Evolutionary conservation across 2,113 vertebrate species (phyloP).

Genomic region (Sitta europaea): DNA sequence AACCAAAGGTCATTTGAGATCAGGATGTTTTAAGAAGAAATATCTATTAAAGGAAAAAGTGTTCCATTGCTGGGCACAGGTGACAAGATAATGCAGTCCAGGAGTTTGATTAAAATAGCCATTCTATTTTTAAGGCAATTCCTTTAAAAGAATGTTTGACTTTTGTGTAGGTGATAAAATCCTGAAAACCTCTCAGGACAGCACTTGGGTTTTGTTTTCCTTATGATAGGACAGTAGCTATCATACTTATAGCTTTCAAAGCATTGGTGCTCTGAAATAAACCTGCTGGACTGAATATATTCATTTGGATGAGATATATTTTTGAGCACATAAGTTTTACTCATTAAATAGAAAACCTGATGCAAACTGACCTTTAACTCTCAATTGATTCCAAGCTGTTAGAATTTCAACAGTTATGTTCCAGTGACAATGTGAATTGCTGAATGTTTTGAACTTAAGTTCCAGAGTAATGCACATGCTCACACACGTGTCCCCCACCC

Average conservation of each 20-base stretch:
- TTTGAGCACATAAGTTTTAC: not conserved
- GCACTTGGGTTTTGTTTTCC: not conserved
- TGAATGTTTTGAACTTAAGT: not conserved
- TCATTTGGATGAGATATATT: not conserved
- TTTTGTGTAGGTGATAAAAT: constrained; percentile 5
- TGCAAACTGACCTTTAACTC: constrained; percentile 15
- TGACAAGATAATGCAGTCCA: constrained; percentile 2
- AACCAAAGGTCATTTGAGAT: not conserved
- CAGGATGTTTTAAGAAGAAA: constrained; percentile 7
- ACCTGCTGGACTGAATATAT: not conserved
- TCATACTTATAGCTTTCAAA: not conserved
- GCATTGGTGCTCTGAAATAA: not conserved
- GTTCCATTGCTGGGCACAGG: not conserved
- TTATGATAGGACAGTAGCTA: not conserved
- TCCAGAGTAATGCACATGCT: not conserved
- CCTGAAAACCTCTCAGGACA: not conserved
- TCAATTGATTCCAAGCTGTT: not conserved
- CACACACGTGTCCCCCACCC: accelerated
- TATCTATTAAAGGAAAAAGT: constrained; percentile 17
- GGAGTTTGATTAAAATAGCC: constrained; percentile 31
- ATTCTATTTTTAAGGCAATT: constrained; percentile 30
- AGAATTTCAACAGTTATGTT: not conserved
- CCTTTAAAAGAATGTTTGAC: not conserved
- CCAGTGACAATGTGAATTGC: not conserved
- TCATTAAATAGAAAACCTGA: constrained; percentile 1